Evolutionary conservation across 23 tunicate species (phyloP), one percentile per base, ranked within the genome.

Genomic region (Ascidia mentula): DNA sequence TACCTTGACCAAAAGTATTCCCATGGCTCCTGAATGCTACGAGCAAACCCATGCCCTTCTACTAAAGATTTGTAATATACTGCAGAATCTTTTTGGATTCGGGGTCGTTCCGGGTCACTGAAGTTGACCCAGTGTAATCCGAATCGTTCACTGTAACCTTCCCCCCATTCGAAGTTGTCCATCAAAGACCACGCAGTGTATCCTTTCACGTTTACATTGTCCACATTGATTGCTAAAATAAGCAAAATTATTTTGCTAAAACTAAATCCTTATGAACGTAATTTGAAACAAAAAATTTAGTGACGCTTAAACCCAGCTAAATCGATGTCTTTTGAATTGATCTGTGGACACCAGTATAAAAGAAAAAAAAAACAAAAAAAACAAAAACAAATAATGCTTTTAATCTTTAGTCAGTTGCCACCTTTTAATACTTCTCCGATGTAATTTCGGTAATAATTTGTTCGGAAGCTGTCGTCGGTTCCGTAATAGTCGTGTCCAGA

Each of bases 101-200:
- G 72, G 5, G 89, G 69, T 36, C 87, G 79, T 13, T 91, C 89
- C 9, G 99, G 99, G 74, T 90, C 89, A 1, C 79, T 46, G 73
- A 89, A 95, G 76, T 95, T 79, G 83, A 95, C 99, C 83, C 84
- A 95, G 72, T 95, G 91, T 60, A 95, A 59, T n/a, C 99, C 99
- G 37, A 95, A 95, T 22, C 99, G 75, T 69, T 95, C 99, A 22
- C 89, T 61, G 69, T 89, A 95, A 1, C 99, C 99, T 39, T 65
- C 82, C 0, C 96, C 92, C 99, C 99, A 95, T 78, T 95, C 99
- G 72, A 95, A 95, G 76, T 90, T 90, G 69, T 95, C 99, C 96
- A 95, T 89, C 31, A 95, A 80, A 0, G 99, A 95, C 99, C 99
- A 95, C 1, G 99, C 99, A 8, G 99, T 95, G 89, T 95, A 95